Conservation (phyloP, 30 jellyfish, hydroid and myxozoan species). For the Turritopsis dohrnii region DNA sequence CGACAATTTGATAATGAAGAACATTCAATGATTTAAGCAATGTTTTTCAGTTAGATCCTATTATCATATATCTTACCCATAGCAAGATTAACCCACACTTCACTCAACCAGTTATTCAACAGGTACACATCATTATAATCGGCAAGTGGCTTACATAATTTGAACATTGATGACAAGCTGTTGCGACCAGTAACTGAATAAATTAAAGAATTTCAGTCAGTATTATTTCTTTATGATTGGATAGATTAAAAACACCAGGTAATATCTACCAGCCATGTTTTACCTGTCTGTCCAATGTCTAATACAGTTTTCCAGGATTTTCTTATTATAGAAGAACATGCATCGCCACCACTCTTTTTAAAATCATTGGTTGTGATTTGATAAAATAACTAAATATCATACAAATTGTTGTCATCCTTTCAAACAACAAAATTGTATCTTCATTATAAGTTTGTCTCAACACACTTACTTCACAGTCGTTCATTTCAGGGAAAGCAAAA, state of each 20-base stretch:
- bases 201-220: no score
- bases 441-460: neutral
- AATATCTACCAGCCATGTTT: neutral
- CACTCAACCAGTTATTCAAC: conserved; percentile 69
- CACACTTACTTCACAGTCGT: conserved; percentile 69
- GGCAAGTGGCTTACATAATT: conserved; percentile 82
- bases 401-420: neutral
- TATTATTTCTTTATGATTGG: no score
- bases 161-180: conserved; percentile 53
- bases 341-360: conserved; percentile 71
- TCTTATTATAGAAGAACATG: conserved; percentile 60
- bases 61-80: conserved; percentile 86
- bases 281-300: conserved; percentile 74
- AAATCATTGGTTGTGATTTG: conserved; percentile 73
- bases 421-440: neutral
- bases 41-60: no score
- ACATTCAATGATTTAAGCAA: no score
- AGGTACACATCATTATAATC: conserved; percentile 46
- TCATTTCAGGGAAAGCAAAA: conserved; percentile 78
- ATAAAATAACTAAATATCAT: conserved; percentile 47
- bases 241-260: no score
- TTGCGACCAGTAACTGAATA: conserved; percentile 56
- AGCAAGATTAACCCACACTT: conserved; percentile 84
- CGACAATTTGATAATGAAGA: no score
- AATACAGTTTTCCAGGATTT: conserved; percentile 78